Base-by-base conservation (phyloP, 2,888 invertebrate genomes). In the Rhorus exstirpatorius region DNA sequence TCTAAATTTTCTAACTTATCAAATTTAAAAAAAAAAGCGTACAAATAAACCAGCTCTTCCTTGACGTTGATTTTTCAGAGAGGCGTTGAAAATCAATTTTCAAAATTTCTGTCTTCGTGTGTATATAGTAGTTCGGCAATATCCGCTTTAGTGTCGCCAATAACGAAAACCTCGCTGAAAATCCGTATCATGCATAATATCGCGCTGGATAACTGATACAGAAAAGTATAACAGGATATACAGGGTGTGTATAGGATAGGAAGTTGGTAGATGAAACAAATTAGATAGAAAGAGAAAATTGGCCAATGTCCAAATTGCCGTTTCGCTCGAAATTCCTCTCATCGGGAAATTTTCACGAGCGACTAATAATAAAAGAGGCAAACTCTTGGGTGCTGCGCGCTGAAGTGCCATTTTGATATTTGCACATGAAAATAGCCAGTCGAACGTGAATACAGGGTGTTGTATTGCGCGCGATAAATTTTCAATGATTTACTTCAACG, bases 311-410 rank as follows among this genome's bases (percentile, higher is more conserved):
- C 83, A 83, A 75, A 79, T 24, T 26, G 4, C 53, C 26, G 38
- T 26, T 44, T 19, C 17, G 51, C 31, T 61, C 53, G 51, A 10
- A 46, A 14, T 17, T 67, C 51, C 68, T 63, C 67, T 74, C 63
- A 46, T 41, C 65, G 24, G 74, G 58, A 85, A 82, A 83, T 80
- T 67, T 67, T 51, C 61, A 75, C 67, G 58, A 74, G 49, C 78
- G 76, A 76, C 80, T 82, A 76, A 82, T 83, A 81, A 82, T 63
- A 79, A 80, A 83, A 80, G 44, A 61, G 61, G 51, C 74, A 67
- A 61, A 35, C 79, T 31, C 49, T 51, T 12, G 35, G 21, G 35
- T 68, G 44, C 8, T 51, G 53, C 51, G n/a, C 31, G 10, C 17
- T 44, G 19, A 41, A 67, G 41, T 24, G 26, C 58, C 68, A 44